Base-by-base conservation (phyloP, 2,888 invertebrate species). In the Tubulanus polymorphus region DNA sequence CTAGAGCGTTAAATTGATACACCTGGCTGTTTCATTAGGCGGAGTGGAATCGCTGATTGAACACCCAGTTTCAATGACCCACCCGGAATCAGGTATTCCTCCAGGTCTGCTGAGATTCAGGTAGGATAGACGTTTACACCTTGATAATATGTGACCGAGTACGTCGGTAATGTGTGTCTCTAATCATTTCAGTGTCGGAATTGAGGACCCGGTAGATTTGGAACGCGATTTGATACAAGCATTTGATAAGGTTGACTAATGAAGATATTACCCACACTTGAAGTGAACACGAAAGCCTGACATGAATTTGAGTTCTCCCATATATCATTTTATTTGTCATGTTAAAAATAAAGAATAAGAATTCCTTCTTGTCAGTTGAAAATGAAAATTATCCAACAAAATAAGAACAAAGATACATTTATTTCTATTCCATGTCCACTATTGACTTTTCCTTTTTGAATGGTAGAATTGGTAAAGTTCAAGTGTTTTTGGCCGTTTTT, bases 21-120 rank as follows among this genome's bases (percentile, higher is more conserved):
- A 66, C 26, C 63, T 75, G 37, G 96, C 96, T 3, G 96, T 95
- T 77, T 95, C 94, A 73, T 84, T 99, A 58, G 97, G 97, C 49
- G 95, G 95, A 54, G 93, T 88, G 71, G 95, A 97, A 76, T 93
- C 93, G 74, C 84, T 97, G 63, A 91, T 93, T 2, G 94, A 95
- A 82, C 83, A 95, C 64, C 96, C 96, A 59, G 87, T 87, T 25
- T 78, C 92, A 27, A 97, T 97, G 97, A 96, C 96, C 0, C 97
- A 97, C 74, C 35, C 35, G 35, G n/a, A 32, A 12, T 32, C n/a
- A n/a, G 35, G 35, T n/a, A 32, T n/a, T 10, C 35, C n/a, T 10
- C n/a, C 35, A 12, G 41, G 5, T 41, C 5, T 5, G 6, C 41
- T 15, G 6, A 5, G 41, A 41, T 41, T 41, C 18, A 8, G 15